phyloP scores from a whole-genome alignment of 2,113 vertebrate species.

The Callopanchax toddi region DNA sequence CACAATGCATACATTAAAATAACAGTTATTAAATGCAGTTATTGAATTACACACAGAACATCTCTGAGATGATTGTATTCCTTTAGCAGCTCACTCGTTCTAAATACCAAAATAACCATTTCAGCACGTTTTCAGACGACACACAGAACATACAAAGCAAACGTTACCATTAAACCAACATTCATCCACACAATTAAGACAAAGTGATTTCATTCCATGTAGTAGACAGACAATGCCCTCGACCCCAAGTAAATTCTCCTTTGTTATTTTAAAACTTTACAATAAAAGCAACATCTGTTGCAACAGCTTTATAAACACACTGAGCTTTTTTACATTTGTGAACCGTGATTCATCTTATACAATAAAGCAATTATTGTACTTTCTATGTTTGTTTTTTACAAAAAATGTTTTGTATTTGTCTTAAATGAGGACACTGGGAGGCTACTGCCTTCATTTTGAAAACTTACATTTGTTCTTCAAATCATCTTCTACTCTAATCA shows the following conservation, averaged over 20 bases:
- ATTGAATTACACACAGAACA: constrained; percentile 1
- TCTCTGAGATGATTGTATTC: constrained; percentile 11
- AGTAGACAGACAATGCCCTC: constrained; percentile 33
- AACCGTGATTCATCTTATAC: constrained; percentile 39
- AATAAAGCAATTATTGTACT: not conserved
- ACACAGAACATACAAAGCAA: constrained; percentile 24
- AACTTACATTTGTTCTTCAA: too few species aligned
- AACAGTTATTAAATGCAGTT: not conserved
- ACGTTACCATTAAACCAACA: constrained; percentile 37
- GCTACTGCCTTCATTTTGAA: too few species aligned
- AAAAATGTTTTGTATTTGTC: too few species aligned
- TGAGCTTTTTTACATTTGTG: constrained; percentile 36
- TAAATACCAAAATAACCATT: constrained; percentile 31
- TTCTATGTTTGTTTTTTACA: too few species aligned
- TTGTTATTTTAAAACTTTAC: constrained; percentile 42
- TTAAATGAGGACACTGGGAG: too few species aligned
- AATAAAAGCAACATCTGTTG: constrained; percentile 63
- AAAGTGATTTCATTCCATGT: constrained; percentile 53
- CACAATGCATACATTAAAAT: constrained; percentile 2
- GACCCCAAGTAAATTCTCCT: constrained; percentile 29
- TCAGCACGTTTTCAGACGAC: constrained; percentile 21
- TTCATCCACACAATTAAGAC: constrained; percentile 54
- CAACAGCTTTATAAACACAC: constrained; percentile 42
- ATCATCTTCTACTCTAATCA: too few species aligned
- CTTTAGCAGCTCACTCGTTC: constrained; percentile 28